Percentiles rank a stretch among this genome's conserved stretches.
These are phyloP conservation scores for Emydocephalus ijimae DNA, from an alignment of 2,113 vertebrate genomes.

Conservation along the genomic window DNA sequence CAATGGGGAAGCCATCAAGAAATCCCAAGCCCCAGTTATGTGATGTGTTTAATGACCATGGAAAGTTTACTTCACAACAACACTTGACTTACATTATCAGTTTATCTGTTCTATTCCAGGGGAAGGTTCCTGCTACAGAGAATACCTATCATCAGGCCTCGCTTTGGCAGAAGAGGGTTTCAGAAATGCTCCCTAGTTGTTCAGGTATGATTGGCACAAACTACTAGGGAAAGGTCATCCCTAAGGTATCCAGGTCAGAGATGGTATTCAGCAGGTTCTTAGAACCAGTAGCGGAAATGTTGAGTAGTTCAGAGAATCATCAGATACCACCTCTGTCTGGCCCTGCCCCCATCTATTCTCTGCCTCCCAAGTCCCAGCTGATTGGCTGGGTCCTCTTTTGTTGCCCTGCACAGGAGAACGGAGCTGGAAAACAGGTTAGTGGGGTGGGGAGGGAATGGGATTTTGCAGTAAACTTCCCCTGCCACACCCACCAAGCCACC, in stretches of 20 bases:
- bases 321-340: too few relatives aligned
- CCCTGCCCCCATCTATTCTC: too few relatives aligned
- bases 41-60: neutral
- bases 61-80: neutral
- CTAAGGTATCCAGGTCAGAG: neutral
- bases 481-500: too few relatives aligned
- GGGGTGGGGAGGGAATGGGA: too few relatives aligned
- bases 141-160: neutral
- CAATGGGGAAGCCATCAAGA: neutral
- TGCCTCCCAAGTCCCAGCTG: too few relatives aligned
- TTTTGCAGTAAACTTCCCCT: too few relatives aligned
- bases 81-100: neutral
- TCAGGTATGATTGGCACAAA: neutral
- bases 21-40: neutral
- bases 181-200: neutral
- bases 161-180: neutral
- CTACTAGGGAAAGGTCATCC: neutral
- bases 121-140: neutral
- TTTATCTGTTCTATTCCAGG: neutral
- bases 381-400: too few relatives aligned
- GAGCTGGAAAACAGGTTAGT: too few relatives aligned
- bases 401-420: too few relatives aligned
- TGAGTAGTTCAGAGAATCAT: too few relatives aligned
- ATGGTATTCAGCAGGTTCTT: too few relatives aligned
- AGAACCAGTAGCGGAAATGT: too few relatives aligned